Evolutionary conservation across 1,140 invertebrate genomes (phyloP).

Genomic region (Cydia strobilella): DNA sequence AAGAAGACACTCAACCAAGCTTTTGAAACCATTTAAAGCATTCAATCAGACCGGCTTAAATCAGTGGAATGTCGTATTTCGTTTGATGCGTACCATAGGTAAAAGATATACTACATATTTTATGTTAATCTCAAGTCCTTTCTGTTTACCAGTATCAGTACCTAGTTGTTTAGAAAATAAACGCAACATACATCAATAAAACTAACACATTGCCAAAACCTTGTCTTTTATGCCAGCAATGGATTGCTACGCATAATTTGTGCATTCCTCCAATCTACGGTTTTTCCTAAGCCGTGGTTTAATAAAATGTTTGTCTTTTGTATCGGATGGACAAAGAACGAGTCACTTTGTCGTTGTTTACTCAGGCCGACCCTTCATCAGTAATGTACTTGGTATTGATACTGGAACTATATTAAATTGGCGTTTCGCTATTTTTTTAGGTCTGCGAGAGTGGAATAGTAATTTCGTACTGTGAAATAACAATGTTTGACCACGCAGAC

Average conservation of each 20-base stretch:
- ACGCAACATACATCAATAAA: background rate
- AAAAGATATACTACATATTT: too few relatives aligned
- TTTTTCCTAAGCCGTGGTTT: constrained; percentile 6
- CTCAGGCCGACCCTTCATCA: constrained; percentile 12
- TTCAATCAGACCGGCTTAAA: too few relatives aligned
- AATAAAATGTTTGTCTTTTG: constrained; percentile 11
- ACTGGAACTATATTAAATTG: constrained; percentile 27
- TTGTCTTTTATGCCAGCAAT: background rate
- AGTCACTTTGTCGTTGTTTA: constrained; percentile 20
- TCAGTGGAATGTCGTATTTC: too few relatives aligned
- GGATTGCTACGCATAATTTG: background rate
- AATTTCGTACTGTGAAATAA: background rate
- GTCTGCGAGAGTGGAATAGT: background rate
- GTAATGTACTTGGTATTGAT: constrained; percentile 17
- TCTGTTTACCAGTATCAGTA: too few relatives aligned
- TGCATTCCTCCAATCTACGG: background rate
- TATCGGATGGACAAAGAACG: constrained; percentile 17
- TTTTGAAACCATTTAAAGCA: too few relatives aligned
- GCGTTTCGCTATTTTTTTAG: constrained; percentile 16
- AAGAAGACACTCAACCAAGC: too few relatives aligned
- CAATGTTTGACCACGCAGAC: background rate
- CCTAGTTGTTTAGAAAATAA: too few relatives aligned
- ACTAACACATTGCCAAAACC: background rate
- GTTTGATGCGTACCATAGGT: too few relatives aligned
- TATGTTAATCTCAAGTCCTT: too few relatives aligned